phyloP scores from a whole-genome alignment of 1,140 invertebrate species.

The Habropoda laboriosa region DNA sequence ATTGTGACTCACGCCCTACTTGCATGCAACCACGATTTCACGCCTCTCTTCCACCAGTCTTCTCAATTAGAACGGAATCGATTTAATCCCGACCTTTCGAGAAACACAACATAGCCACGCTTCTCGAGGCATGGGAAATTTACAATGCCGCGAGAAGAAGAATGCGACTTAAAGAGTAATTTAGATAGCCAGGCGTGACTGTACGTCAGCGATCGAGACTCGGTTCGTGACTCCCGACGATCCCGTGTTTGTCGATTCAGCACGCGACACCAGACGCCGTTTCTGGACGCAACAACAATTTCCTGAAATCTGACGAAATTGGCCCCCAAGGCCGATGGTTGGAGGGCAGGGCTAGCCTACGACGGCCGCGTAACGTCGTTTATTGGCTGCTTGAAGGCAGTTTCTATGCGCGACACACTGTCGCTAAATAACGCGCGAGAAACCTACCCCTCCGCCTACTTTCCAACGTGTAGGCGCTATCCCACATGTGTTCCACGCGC shows the following conservation, averaged over 20 bases:
- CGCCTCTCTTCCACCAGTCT: no score
- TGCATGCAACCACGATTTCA: no score
- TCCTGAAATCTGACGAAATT: slow-evolving; percentile 81
- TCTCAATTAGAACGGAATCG: no score
- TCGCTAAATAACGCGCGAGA: slow-evolving; percentile 78
- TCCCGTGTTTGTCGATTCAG: slow-evolving; percentile 76
- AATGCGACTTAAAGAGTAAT: background rate
- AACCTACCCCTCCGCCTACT: slow-evolving; percentile 30
- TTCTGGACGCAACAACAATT: slow-evolving; percentile 79
- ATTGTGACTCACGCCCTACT: no score
- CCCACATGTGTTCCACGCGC: slow-evolving; percentile 30
- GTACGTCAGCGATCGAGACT: slow-evolving; percentile 21
- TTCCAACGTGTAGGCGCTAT: slow-evolving; percentile 38
- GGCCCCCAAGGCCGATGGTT: slow-evolving; percentile 63
- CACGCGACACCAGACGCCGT: slow-evolving; percentile 72
- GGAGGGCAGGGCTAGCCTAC: slow-evolving; percentile 49
- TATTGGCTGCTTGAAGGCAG: slow-evolving; percentile 81
- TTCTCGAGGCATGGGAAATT: background rate
- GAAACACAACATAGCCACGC: no score
- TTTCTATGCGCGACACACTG: slow-evolving; percentile 82
- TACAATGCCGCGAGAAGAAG: background rate
- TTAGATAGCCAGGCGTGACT: background rate
- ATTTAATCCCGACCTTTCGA: no score
- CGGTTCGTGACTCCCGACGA: slow-evolving; percentile 15
- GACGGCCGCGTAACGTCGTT: slow-evolving; percentile 74